Evolutionary conservation across 2,113 vertebrate species (phyloP).

Genomic region (Willisornis vidua): DNA sequence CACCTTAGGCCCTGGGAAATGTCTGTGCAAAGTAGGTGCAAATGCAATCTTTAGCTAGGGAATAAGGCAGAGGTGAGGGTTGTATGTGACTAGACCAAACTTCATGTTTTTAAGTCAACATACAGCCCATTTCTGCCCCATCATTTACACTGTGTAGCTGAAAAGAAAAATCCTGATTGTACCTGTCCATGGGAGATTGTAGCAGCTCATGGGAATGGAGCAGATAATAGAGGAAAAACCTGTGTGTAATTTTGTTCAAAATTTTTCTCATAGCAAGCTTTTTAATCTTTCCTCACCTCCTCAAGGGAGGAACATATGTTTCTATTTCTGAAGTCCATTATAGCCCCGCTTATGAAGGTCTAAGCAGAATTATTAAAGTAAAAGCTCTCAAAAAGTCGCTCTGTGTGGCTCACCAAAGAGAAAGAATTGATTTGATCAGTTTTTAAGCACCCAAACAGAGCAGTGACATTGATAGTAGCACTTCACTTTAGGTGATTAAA

Average conservation of each 20-base stretch:
- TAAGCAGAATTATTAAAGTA: conserved; percentile 14
- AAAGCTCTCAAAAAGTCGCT: conserved; percentile 7
- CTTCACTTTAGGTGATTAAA: background rate
- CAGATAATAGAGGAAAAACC: background rate
- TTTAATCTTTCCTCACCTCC: conserved; percentile 13
- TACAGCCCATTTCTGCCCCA: background rate
- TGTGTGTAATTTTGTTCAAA: background rate
- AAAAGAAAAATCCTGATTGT: background rate
- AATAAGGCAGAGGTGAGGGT: background rate
- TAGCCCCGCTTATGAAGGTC: background rate
- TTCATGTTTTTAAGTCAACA: background rate
- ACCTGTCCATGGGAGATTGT: background rate
- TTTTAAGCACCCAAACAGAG: background rate
- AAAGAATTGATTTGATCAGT: background rate
- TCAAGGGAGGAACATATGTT: background rate
- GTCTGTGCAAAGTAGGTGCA: background rate
- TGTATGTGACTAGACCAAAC: background rate
- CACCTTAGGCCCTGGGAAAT: background rate
- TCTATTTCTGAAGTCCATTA: conserved; percentile 9
- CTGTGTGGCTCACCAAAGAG: background rate
- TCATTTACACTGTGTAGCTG: background rate
- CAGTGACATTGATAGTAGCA: background rate
- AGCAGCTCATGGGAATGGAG: background rate
- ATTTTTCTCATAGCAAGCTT: background rate
- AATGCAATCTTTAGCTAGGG: background rate